Evolutionary conservation across 2,888 invertebrate genomes (phyloP).

Genomic region (Heteromyza rotundicornis): DNA sequence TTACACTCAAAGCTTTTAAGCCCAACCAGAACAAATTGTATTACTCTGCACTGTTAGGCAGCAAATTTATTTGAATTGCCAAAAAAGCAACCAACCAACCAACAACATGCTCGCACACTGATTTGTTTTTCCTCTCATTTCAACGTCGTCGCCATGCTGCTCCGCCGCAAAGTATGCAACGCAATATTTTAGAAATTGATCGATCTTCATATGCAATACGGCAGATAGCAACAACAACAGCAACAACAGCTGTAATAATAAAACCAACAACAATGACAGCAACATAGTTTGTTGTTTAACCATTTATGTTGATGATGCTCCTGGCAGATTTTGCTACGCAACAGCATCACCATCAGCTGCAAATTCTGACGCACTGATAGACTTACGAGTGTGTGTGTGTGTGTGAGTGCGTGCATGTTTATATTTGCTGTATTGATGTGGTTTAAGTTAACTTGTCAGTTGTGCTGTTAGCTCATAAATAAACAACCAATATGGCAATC

Average conservation of each 20-base stretch:
- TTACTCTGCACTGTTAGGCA: no score
- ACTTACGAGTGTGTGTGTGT: neutral
- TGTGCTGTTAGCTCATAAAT: slow-evolving; percentile 3
- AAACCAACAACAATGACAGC: no score
- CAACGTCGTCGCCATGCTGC: no score
- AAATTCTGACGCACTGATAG: neutral
- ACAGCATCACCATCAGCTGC: neutral
- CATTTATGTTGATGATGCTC: no score
- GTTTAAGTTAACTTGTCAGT: neutral
- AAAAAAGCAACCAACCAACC: no score
- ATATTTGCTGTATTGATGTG: neutral
- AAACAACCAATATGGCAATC: neutral
- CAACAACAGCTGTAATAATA: neutral
- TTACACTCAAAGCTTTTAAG: no score
- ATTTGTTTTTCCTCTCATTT: no score
- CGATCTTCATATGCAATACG: neutral
- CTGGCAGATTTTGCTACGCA: no score
- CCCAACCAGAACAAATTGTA: no score
- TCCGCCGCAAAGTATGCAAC: neutral
- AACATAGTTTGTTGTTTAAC: no score
- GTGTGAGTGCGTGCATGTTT: neutral
- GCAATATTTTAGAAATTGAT: neutral
- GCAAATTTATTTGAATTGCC: no score
- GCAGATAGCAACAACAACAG: neutral
- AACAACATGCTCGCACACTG: no score